Evolutionary conservation across 2,888 invertebrate species (phyloP), one percentile per base, ranked within the genome.

Genomic region (Cataglyphis cursor): DNA sequence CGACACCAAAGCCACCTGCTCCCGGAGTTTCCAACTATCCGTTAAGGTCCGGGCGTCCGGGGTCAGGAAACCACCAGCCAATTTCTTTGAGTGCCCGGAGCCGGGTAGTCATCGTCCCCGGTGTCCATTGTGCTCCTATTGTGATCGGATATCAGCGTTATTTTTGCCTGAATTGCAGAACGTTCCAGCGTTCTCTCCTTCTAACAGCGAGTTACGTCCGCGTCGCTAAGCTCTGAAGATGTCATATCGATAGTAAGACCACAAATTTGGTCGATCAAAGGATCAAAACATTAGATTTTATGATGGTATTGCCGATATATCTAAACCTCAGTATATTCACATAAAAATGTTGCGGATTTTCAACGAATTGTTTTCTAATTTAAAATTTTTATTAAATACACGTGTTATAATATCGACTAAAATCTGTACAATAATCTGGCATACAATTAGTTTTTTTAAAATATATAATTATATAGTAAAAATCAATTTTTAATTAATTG

Each of bases 71-170:
- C 92, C 92, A 90, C 92, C 88, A 92, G 92, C 94, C 94, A 94
- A 94, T 94, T 94, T 94, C 93, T 94, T 94, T 93, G 93, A 94
- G 94, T 94, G 93, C 93, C 89, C 88, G 85, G 70, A 87, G 88
- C 88, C 90, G 88, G 80, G 85, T 83, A 88, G 89, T 89, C 91
- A 88, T 87, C 88, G 87, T 90, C 85, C 86, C 84, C 84, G 66
- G 85, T 90, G 91, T 89, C 92, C 88, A 93, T 91, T 92, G 92
- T 93, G 89, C 85, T 85, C 88, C 92, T 88, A 93, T 92, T 92
- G 92, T 91, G 92, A 93, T 92, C 92, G 87, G 92, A 93, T 93
- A 92, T 93, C 93, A 90, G 85, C 89, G 86, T 90, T 92, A 92
- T 91, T 92, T 92, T 92, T 90, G 87, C 87, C 88, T 87, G 88